Base-by-base conservation (phyloP, 2,888 invertebrate genomes). In the Cerceris ruficornis region DNA sequence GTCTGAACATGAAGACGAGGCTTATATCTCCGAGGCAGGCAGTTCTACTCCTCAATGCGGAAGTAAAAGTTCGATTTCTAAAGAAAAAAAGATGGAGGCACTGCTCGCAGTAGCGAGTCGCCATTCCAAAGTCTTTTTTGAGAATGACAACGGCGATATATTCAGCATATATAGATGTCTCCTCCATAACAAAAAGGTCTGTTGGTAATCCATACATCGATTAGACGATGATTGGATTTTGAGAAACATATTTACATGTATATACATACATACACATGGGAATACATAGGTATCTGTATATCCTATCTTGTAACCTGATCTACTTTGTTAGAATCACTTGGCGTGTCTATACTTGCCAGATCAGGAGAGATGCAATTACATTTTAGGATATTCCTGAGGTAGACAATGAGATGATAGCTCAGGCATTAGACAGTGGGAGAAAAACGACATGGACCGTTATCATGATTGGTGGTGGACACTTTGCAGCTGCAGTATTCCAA, bases 391-490 rank as follows among this genome's bases (percentile, higher is more conserved):
- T 91, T 79, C 91, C 92, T 41, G 90, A 90, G 70, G 80, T 88
- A 55, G 90, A 92, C 80, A 87, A 87, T 77, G 88, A 90, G 78
- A 88, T 92, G 84, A 89, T 91, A 72, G 75, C 87, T 46, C 90
- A 91, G 80, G 92, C 91, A 42, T 74, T 92, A 66, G 82, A 89
- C 46, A 90, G 89, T 65, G 91, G 91, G 15, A 89, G 91, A 17
- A 93, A 94, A 0, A 93, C 93, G 7, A 94, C 91, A 43, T 97
- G 96, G 96, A 95, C 96, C 0, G 93, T 98, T 7, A 92, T 98
- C 64, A 96, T 98, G 96, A 93, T 97, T 49, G 97, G 97, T 0
- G 97, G 97, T 6, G 98, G 98, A 0, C 96, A 96, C 91, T 96
- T 96, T 93, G 96, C 96, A 39, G 96, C 95, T 1, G 96, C 95